phyloP scores from a whole-genome alignment of 2,797 vertebrate genomes.

The Mycteria americana region DNA sequence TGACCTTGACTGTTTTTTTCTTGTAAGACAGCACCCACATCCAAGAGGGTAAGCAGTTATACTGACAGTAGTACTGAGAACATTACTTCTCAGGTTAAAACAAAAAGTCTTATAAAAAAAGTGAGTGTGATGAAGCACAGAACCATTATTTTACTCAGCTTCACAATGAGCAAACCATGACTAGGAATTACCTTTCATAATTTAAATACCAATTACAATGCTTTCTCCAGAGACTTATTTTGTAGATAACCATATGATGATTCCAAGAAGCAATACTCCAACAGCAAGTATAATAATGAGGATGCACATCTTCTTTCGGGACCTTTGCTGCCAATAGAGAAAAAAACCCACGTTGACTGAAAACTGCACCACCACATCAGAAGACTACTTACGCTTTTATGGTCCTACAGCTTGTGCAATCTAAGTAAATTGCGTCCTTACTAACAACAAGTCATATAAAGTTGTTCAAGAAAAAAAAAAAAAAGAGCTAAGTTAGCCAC shows the following conservation, averaged over 20 bases:
- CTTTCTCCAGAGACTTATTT: not conserved
- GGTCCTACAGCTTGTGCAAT: not conserved
- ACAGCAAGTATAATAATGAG: slow-evolving; percentile 80
- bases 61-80: not conserved
- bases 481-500: not conserved
- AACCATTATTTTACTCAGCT: slow-evolving; percentile 50
- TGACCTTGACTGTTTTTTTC: not conserved
- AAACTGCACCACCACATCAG: not conserved
- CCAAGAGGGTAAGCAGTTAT: not conserved
- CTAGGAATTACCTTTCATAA: slow-evolving; percentile 18
- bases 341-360: not conserved
- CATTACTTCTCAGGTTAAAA: slow-evolving; percentile 20
- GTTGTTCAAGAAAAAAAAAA: not conserved
- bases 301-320: slow-evolving; percentile 93
- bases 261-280: slow-evolving; percentile 71
- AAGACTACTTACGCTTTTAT: not conserved
- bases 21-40: not conserved
- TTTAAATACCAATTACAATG: not conserved
- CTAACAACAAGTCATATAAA: not conserved
- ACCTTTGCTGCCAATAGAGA: slow-evolving; percentile 78
- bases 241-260: slow-evolving; percentile 76
- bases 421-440: not conserved
- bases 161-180: slow-evolving; percentile 48
- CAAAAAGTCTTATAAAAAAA: slow-evolving; percentile 43
- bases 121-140: slow-evolving; percentile 43